Conservation (phyloP, 2,113 vertebrate genomes). For the Poeciliopsis retropinna region DNA sequence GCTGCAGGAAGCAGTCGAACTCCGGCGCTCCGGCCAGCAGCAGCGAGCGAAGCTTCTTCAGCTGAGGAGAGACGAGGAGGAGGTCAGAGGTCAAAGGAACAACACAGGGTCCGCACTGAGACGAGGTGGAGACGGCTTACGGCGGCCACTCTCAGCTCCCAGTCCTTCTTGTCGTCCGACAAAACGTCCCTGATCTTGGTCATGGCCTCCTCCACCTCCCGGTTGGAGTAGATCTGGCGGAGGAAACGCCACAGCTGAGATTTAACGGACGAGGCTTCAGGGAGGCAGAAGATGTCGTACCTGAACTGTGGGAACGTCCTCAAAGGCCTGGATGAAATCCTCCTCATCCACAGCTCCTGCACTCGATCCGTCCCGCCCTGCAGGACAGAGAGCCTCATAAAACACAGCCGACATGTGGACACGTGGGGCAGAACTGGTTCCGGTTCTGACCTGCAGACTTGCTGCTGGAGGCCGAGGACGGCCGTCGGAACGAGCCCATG, state of each 20-base stretch:
- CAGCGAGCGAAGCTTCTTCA: conserved; percentile 92
- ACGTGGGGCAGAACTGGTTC: not conserved
- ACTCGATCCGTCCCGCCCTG: conserved; percentile 81
- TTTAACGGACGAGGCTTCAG: not conserved
- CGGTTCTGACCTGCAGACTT: conserved; percentile 87
- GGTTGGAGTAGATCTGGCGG: conserved; percentile 90
- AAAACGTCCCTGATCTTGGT: conserved; percentile 94
- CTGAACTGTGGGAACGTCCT: conserved; percentile 91
- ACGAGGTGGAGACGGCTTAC: conserved; percentile 66
- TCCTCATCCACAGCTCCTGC: conserved; percentile 93
- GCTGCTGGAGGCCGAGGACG: conserved; percentile 81
- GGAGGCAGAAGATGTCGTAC: conserved; percentile 54
- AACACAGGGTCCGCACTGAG: not conserved
- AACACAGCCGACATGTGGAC: too few relatives aligned
- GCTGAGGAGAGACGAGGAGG: conserved; percentile 66
- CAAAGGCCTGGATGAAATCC: conserved; percentile 94
- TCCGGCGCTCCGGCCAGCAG: conserved; percentile 90
- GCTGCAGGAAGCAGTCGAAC: conserved; percentile 90
- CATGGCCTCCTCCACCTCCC: conserved; percentile 95
- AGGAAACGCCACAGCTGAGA: not conserved
- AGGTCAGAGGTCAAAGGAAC: not conserved
- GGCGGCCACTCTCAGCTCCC: conserved; percentile 92
- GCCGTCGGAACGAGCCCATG: conserved; percentile 84
- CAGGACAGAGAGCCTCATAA: not conserved
- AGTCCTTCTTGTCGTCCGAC: conserved; percentile 95